Percentiles rank a stretch among this genome's conserved stretches.
These are phyloP conservation scores for Synergus umbraculus DNA, from an alignment of 2,888 invertebrate genomes.

Conservation along the genomic window DNA sequence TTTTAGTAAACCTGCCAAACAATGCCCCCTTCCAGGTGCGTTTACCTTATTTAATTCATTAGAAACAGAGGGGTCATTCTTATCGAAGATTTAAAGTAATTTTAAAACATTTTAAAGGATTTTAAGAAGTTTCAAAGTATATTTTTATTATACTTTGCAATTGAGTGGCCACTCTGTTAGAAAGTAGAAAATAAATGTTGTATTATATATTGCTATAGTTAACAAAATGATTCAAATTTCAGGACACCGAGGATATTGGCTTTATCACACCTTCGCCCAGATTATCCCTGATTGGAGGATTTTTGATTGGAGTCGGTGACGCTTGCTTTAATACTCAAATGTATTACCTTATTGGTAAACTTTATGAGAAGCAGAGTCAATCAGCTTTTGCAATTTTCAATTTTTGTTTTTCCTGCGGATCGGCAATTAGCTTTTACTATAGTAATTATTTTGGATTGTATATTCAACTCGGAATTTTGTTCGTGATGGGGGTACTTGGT, in stretches of 20 bases:
- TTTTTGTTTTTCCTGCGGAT: constrained; percentile 91
- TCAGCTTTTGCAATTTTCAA: constrained; percentile 99
- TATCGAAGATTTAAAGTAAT: no score
- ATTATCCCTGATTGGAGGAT: constrained; percentile 92
- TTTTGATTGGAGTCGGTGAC: constrained; percentile 96
- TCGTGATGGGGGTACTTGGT: constrained; percentile 84
- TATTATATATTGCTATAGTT: background rate
- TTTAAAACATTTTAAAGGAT: no score
- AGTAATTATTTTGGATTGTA: constrained; percentile 85
- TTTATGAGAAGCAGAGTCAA: constrained; percentile 93
- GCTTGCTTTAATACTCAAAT: constrained; percentile 99
- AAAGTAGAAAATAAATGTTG: no score
- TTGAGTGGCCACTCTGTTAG: no score
- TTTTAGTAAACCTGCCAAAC: constrained; percentile 93
- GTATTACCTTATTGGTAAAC: constrained; percentile 93
- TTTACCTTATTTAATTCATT: background rate
- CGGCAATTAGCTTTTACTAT: constrained; percentile 91
- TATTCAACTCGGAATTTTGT: constrained; percentile 85
- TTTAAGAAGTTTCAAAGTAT: no score
- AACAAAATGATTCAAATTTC: constrained; percentile 56
- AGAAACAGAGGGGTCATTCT: no score
- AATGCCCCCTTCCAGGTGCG: constrained; percentile 84
- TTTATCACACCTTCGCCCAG: constrained; percentile 79
- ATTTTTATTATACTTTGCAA: no score
- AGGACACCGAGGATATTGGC: constrained; percentile 78